Conservation (phyloP, 2,888 invertebrate genomes). For the Andrena minutula region DNA sequence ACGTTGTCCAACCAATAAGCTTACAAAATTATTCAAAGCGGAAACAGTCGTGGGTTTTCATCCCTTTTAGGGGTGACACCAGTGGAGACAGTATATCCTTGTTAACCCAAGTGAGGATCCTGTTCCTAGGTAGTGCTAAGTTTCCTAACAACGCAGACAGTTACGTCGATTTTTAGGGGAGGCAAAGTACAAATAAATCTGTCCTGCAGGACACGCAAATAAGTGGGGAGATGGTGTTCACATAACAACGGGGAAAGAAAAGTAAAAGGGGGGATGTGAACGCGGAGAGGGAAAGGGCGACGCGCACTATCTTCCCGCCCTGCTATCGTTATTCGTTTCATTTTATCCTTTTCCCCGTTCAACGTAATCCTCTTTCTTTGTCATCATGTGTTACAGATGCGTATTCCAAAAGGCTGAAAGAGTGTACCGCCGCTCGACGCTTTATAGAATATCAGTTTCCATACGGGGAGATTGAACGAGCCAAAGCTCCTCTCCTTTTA, state of each 20-base stretch:
- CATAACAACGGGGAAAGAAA: not conserved
- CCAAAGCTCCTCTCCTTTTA: constrained; percentile 56
- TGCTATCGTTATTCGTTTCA: constrained; percentile 53
- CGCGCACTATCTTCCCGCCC: constrained; percentile 4
- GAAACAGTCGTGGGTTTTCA: no score
- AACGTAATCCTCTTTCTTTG: constrained; percentile 68
- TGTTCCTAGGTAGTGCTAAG: no score
- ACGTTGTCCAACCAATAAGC: no score
- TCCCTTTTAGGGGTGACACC: no score
- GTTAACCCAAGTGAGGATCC: no score
- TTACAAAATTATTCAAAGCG: no score
- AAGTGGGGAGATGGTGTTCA: constrained; percentile 14
- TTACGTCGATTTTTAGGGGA: constrained; percentile 25
- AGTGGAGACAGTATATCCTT: no score
- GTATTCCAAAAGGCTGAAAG: constrained; percentile 61
- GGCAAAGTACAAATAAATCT: constrained; percentile 20
- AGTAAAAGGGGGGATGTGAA: not conserved
- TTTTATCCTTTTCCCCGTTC: constrained; percentile 51
- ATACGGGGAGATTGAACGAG: constrained; percentile 65
- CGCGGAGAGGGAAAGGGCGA: not conserved
- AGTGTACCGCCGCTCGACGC: constrained; percentile 50
- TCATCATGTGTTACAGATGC: constrained; percentile 63
- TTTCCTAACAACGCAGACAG: not conserved
- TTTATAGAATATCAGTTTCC: constrained; percentile 69
- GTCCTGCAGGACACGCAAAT: constrained; percentile 32